Percentiles rank a stretch among this genome's conserved stretches.
These are phyloP conservation scores for Tetragonisca angustula DNA, from an alignment of 2,888 invertebrate species.

Conservation along the genomic window DNA sequence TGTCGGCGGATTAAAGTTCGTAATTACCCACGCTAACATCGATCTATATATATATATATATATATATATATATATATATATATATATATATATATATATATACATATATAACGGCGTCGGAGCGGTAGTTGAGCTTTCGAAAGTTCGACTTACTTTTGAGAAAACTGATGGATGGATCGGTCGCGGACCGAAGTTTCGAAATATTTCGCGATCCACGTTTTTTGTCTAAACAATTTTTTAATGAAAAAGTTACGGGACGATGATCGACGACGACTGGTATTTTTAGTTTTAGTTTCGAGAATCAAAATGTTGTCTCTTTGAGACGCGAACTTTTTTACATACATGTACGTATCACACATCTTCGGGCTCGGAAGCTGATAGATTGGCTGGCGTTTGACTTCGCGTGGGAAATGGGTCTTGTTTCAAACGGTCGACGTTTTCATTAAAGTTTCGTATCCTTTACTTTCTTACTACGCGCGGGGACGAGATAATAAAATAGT, in stretches of 20 bases:
- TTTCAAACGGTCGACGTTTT: background rate
- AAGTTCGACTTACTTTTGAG: background rate
- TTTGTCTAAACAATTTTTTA: background rate
- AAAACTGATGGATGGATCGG: constrained; percentile 23
- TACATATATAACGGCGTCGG: background rate
- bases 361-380: background rate
- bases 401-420: background rate
- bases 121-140: background rate
- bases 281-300: background rate
- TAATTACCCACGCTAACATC: background rate
- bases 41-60: too few species aligned
- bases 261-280: constrained; percentile 1
- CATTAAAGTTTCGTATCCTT: too few species aligned
- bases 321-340: background rate
- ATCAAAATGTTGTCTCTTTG: too few species aligned
- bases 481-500: background rate
- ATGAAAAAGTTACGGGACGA: background rate
- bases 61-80: too few species aligned
- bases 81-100: too few species aligned
- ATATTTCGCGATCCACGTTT: background rate
- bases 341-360: too few species aligned
- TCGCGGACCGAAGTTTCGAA: background rate
- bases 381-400: background rate
- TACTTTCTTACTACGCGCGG: background rate
- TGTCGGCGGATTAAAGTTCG: background rate